These are phyloP conservation scores for Oreohelix idahoensis DNA, from an alignment of 1,140 invertebrate genomes.

Conservation along the genomic window DNA sequence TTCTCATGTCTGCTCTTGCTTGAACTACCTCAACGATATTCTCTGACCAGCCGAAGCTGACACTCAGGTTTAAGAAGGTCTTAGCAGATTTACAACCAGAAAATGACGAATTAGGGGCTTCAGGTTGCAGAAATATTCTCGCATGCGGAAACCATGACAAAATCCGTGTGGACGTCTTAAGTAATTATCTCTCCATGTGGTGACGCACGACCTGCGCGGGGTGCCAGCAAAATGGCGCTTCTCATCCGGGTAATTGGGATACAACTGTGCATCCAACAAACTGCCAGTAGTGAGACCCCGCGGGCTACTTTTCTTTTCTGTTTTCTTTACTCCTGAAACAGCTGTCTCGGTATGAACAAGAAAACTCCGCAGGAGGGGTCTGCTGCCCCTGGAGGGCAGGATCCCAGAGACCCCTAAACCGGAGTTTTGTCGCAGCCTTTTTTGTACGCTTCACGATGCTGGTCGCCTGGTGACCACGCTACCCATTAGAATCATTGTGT, in stretches of 20 bases:
- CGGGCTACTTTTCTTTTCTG: neutral
- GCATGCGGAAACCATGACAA: conserved; percentile 30
- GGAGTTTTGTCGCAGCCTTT: neutral
- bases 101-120: too few species aligned
- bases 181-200: conserved; percentile 42
- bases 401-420: neutral
- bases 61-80: too few species aligned
- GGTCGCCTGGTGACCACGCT: neutral
- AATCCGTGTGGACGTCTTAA: conserved; percentile 32
- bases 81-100: too few species aligned
- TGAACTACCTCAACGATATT: too few species aligned
- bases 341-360: neutral
- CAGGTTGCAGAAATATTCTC: neutral
- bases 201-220: conserved; percentile 29
- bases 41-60: too few species aligned
- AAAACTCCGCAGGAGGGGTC: neutral
- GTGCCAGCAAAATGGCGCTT: conserved; percentile 40
- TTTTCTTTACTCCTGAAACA: neutral
- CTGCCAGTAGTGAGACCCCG: neutral
- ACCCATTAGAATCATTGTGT: neutral
- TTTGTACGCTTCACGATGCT: neutral
- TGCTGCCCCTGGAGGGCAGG: neutral
- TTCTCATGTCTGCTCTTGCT: too few species aligned
- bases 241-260: neutral
- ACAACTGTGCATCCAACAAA: neutral